These are phyloP conservation scores for Acropora tenuis DNA, from an alignment of 64 coral and sea anemone genomes.

Conservation along the genomic window DNA sequence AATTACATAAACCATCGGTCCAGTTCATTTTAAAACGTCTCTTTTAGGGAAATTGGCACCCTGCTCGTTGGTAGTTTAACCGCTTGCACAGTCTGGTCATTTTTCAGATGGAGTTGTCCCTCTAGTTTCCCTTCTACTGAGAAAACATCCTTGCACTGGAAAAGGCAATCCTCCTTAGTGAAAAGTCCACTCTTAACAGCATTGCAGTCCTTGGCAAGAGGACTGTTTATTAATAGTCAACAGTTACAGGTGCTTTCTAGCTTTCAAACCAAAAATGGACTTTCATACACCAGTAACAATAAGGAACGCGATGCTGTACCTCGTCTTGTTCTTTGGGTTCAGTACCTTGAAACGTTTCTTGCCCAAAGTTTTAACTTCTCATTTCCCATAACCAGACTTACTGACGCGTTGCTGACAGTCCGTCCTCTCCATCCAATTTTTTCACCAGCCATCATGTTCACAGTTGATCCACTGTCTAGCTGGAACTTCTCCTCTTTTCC, in stretches of 20 bases:
- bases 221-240: background rate
- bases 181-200: background rate
- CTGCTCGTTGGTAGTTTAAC: slow-evolving; percentile 16
- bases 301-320: slow-evolving; percentile 13
- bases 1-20: no score
- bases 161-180: background rate
- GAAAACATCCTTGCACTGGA: background rate
- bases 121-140: background rate
- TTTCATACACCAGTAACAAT: background rate
- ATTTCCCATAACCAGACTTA: slow-evolving; percentile 33
- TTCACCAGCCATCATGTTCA: slow-evolving; percentile 47
- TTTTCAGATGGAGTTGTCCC: background rate
- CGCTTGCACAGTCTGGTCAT: background rate
- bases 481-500: slow-evolving; percentile 18
- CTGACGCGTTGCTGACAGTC: background rate
- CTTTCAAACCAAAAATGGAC: slow-evolving; percentile 18
- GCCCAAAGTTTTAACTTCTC: slow-evolving; percentile 23
- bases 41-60: slow-evolving; percentile 8
- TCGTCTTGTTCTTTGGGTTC: slow-evolving; percentile 24
- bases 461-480: slow-evolving; percentile 63
- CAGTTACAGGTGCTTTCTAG: background rate
- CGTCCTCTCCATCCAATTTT: background rate
- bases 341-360: slow-evolving; percentile 1
- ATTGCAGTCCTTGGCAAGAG: slow-evolving; percentile 11
- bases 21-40: background rate